Conservation (phyloP, 2,888 invertebrate genomes). For the Danaus chrysippus region DNA sequence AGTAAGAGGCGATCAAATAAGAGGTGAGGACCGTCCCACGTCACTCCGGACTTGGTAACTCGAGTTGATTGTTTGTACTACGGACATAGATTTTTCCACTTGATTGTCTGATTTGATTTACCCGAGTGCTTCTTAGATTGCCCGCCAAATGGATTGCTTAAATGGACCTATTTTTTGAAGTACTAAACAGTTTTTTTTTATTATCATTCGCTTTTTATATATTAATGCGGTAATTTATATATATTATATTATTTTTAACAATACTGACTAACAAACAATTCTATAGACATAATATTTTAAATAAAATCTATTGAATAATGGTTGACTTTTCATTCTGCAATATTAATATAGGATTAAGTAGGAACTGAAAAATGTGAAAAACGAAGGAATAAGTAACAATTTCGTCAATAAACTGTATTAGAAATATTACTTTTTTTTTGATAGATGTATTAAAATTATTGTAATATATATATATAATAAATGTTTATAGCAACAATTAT, state of each 20-base stretch:
- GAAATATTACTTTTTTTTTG: too few relatives aligned
- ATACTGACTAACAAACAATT: too few relatives aligned
- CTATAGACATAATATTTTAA: too few relatives aligned
- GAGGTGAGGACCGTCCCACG: constrained; percentile 59
- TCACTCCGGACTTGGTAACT: constrained; percentile 68
- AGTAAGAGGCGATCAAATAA: constrained; percentile 64
- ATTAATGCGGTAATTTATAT: neutral
- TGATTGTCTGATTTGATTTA: constrained; percentile 79
- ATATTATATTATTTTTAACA: too few relatives aligned
- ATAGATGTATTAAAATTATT: neutral
- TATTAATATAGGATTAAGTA: too few relatives aligned
- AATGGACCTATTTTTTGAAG: constrained; percentile 34
- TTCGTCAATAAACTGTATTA: too few relatives aligned
- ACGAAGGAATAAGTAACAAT: too few relatives aligned
- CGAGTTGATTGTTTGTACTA: constrained; percentile 75
- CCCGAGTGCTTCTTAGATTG: constrained; percentile 58
- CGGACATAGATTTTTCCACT: constrained; percentile 77
- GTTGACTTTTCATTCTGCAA: too few relatives aligned
- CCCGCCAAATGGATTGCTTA: constrained; percentile 47
- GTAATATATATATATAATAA: neutral
- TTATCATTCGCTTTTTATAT: neutral
- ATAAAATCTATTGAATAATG: too few relatives aligned
- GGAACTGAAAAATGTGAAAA: too few relatives aligned
- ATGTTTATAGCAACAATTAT: constrained; percentile 37
- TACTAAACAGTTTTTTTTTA: neutral